phyloP scores from a whole-genome alignment of 2,888 invertebrate species.

The Diplolepis rosae region DNA sequence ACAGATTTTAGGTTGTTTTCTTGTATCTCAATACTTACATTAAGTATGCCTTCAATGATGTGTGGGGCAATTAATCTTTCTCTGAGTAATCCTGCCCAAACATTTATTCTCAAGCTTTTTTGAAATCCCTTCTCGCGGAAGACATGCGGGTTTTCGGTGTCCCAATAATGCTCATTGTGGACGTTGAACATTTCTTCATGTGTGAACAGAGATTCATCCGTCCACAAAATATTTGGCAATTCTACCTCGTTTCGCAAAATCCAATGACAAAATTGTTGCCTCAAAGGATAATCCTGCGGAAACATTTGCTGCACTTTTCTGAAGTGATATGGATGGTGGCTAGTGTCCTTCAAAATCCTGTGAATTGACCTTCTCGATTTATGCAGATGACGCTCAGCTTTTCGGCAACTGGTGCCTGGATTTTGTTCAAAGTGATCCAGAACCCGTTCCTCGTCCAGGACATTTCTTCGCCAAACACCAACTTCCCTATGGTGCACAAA shows the following conservation, averaged over 20 bases:
- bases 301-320: not conserved
- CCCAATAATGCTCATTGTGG: constrained; percentile 7
- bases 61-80: not conserved
- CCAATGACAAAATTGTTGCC: not conserved
- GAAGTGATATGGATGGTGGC: not conserved
- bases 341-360: too few species aligned
- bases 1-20: too few species aligned
- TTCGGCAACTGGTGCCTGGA: too few species aligned
- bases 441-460: too few species aligned
- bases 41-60: not conserved
- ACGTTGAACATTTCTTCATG: constrained; percentile 8
- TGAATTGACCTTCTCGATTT: too few species aligned
- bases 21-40: not conserved
- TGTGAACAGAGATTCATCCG: constrained; percentile 1
- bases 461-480: too few species aligned
- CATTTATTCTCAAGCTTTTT: not conserved
- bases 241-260: not conserved
- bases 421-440: too few species aligned
- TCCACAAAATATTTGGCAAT: not conserved
- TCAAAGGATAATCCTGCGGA: not conserved
- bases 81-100: not conserved
- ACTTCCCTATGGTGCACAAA: too few species aligned
- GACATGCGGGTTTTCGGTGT: not conserved
- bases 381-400: too few species aligned
- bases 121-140: not conserved